phyloP scores from a whole-genome alignment of 2,888 invertebrate genomes.

The Psylliodes chrysocephalus region DNA sequence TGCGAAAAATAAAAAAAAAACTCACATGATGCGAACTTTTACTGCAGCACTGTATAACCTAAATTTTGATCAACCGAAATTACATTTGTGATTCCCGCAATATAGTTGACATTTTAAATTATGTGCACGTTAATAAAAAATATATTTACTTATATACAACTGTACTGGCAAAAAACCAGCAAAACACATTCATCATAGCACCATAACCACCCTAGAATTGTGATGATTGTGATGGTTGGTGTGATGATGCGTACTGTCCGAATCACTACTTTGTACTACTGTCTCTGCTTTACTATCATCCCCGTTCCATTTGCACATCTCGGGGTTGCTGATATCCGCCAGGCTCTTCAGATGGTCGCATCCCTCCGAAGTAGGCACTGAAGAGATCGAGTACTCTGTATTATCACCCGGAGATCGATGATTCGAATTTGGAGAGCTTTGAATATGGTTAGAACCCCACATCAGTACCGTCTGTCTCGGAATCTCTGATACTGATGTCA shows the following conservation, averaged over 20 bases:
- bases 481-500: constrained; percentile 63
- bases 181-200: constrained; percentile 62
- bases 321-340: constrained; percentile 59
- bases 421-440: constrained; percentile 51
- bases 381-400: constrained; percentile 20
- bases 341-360: constrained; percentile 59
- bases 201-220: constrained; percentile 64
- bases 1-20: no score
- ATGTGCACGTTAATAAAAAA: constrained; percentile 53
- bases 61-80: no score
- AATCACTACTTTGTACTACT: constrained; percentile 55
- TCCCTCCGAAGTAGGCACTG: constrained; percentile 47
- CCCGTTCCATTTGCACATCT: constrained; percentile 61
- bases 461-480: constrained; percentile 88
- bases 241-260: constrained; percentile 62
- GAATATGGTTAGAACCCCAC: constrained; percentile 76
- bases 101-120: constrained; percentile 47
- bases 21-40: no score
- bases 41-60: no score
- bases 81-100: constrained; percentile 17
- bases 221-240: constrained; percentile 60
- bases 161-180: constrained; percentile 39
- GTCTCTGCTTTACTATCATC: constrained; percentile 56
- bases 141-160: constrained; percentile 58
- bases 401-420: constrained; percentile 54